Evolutionary conservation across 2,888 invertebrate genomes (phyloP), one percentile per base, ranked within the genome.

Genomic region (Branchellion lobata): DNA sequence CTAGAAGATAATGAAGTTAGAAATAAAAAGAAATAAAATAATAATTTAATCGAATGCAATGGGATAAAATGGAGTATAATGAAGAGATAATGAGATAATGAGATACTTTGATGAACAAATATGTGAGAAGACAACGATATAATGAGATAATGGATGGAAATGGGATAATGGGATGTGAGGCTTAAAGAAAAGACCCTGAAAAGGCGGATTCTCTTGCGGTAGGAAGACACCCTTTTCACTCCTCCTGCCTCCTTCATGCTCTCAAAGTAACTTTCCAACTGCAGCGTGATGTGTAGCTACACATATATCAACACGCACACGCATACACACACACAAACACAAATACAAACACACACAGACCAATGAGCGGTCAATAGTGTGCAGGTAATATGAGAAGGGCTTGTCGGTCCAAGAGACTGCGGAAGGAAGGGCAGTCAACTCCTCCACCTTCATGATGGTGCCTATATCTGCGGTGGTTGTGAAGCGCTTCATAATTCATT

Each of bases 381-480:
- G 99, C 85, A 98, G 91, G 90, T 95, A 99, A 90, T 99, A 99
- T 83, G 96, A 95, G 85, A 99, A 98, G 79, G 97, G 95, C 88
- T 96, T 97, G 83, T 96, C 96, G 82, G 99, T 99, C 99, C 99
- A 99, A 27, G 98, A 98, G 81, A 98, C 98, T n/a, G 96, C 96
- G 83, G 96, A 96, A 86, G 93, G 92, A 82, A 96, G 89, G 24
- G 97, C 96, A 82, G 95, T 93, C 92, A 99, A 93, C 89, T 97
- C 96, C 83, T 93, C 93, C 61, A 99, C 96, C 88, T 96, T 95
- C 94, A 99, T 96, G 86, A 99, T 98, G 82, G 97, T 95, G 83
- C 97, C 97, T 87, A 99, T 96, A 89, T 99, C 92, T 92, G 87
- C 21, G 5, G 27, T 27, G 8, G 21, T 65, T 5, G 8, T 65